Conservation (phyloP, 2,797 vertebrate species). For the Propithecus deckenii region DNA sequence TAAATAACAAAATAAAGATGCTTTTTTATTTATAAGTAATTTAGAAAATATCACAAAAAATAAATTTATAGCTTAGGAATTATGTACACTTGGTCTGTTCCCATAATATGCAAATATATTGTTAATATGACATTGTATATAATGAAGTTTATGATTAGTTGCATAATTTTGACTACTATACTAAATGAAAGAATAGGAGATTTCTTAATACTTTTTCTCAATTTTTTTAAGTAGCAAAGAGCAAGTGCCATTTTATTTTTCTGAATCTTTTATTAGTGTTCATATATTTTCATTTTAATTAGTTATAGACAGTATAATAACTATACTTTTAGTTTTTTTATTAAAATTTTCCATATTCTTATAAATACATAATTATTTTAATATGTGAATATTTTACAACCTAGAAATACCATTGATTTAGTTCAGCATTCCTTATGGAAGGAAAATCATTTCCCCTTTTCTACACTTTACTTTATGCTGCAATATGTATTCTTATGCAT, state of each 20-base stretch:
- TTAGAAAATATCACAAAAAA: not conserved
- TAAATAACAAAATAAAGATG: not conserved
- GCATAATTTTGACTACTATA: not conserved
- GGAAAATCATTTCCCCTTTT: not conserved
- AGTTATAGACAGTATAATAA: not conserved
- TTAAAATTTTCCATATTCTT: not conserved
- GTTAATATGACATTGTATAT: not conserved
- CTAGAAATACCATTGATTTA: not conserved
- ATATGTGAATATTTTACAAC: not conserved
- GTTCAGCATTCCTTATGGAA: not conserved
- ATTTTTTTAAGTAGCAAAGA: not conserved
- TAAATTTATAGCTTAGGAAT: not conserved
- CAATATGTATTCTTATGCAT: not conserved
- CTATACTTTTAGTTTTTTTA: not conserved
- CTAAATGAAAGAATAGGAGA: not conserved
- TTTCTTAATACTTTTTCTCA: not conserved
- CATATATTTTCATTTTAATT: not conserved
- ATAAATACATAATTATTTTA: not conserved
- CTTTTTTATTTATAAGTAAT: not conserved
- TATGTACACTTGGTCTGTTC: not conserved
- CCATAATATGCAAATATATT: not conserved
- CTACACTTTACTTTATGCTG: not conserved
- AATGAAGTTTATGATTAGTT: not conserved
- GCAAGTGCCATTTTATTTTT: not conserved
- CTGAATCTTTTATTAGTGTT: not conserved